These are phyloP conservation scores for Laothoe populi DNA, from an alignment of 2,888 invertebrate species.

Conservation along the genomic window DNA sequence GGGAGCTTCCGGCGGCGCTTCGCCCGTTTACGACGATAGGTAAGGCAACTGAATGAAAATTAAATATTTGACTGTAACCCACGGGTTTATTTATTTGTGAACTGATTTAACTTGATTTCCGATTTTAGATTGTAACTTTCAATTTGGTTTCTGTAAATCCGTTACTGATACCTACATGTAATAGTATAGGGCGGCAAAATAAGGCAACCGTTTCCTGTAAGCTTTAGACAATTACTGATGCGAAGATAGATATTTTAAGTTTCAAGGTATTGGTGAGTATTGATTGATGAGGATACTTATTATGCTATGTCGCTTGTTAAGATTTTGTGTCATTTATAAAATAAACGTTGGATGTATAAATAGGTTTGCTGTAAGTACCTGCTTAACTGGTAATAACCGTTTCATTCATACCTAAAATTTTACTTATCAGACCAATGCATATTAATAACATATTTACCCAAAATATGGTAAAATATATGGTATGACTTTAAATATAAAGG, in stretches of 20 bases:
- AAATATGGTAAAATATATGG: too few relatives aligned
- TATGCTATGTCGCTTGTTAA: too few relatives aligned
- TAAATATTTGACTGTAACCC: conserved; percentile 5
- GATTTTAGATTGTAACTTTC: conserved; percentile 8
- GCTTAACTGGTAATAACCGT: too few relatives aligned
- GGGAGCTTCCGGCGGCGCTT: conserved; percentile 66
- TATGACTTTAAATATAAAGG: too few relatives aligned
- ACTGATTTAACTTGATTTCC: not conserved
- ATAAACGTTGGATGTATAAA: too few relatives aligned
- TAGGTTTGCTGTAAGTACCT: too few relatives aligned
- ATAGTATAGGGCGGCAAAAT: not conserved
- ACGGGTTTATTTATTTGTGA: conserved; percentile 19
- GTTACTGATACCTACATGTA: too few relatives aligned
- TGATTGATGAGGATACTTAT: not conserved
- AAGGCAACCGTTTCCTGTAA: not conserved
- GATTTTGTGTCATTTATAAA: not conserved
- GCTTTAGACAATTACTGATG: too few relatives aligned
- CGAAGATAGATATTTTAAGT: too few relatives aligned
- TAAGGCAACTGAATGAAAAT: conserved; percentile 51
- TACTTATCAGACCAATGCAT: too few relatives aligned
- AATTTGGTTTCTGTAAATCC: conserved; percentile 6
- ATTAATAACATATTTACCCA: too few relatives aligned
- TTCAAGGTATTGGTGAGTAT: not conserved
- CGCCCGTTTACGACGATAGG: conserved; percentile 74
- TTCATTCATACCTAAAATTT: too few relatives aligned